Evolutionary conservation across 2,113 vertebrate genomes (phyloP).

Genomic region (Epinephelus cyanopodus): DNA sequence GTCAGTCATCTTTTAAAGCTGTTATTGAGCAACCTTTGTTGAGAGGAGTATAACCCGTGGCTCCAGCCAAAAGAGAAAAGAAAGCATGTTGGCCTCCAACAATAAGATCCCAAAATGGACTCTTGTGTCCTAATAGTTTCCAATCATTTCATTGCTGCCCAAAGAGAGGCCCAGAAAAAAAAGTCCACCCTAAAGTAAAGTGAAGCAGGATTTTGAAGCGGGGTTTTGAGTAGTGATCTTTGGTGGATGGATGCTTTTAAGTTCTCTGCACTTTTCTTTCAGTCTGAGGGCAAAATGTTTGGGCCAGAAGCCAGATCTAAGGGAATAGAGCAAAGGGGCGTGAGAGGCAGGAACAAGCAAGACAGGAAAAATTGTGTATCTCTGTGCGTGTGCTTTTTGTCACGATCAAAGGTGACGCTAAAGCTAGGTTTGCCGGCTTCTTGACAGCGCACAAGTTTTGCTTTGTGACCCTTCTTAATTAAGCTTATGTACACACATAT

Average conservation of each 20-base stretch:
- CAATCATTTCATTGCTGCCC: conserved; percentile 40
- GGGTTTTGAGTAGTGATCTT: conserved; percentile 51
- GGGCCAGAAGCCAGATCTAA: conserved; percentile 14
- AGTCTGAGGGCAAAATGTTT: conserved; percentile 25
- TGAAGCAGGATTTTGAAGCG: conserved; percentile 45
- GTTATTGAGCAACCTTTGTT: conserved; percentile 36
- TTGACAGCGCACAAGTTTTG: background rate
- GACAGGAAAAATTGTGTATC: background rate
- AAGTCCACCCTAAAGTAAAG: conserved; percentile 47
- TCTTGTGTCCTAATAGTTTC: conserved; percentile 55
- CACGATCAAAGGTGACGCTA: conserved; percentile 6
- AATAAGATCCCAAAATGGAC: conserved; percentile 48
- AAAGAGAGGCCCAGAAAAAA: conserved; percentile 27
- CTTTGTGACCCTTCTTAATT: conserved; percentile 30
- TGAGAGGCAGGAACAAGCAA: background rate
- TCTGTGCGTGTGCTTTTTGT: conserved; percentile 2
- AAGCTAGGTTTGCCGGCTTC: background rate
- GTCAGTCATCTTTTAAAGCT: conserved; percentile 37
- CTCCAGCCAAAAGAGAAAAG: conserved; percentile 24
- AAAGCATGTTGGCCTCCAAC: conserved; percentile 29
- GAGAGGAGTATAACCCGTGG: conserved; percentile 23
- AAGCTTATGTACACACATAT: background rate
- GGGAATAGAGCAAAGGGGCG: background rate
- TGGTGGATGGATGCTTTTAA: conserved; percentile 58
- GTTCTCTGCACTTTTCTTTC: conserved; percentile 17